Evolutionary conservation across 2,797 vertebrate genomes (phyloP), one percentile per base, ranked within the genome.

Genomic region (Periparus ater): DNA sequence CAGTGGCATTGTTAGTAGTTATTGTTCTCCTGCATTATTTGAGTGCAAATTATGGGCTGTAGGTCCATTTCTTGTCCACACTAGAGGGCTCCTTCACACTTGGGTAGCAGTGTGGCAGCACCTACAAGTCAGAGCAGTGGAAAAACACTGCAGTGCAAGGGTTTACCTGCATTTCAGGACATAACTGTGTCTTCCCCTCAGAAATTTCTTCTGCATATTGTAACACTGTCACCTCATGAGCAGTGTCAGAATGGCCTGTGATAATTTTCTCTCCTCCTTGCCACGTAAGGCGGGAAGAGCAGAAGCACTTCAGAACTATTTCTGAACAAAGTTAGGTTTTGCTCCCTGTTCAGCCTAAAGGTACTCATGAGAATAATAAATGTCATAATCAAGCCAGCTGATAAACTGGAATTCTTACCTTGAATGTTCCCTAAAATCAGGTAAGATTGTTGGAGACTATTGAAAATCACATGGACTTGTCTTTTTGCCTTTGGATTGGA

Each of bases 1-100:
- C 84, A 57, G 42, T 10, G 34, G 22, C 62, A 21, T 17, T 42
- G 26, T 7, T 38, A 2, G 2, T 5, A 13, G 57, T 29, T 2
- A 9, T n/a, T 48, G 84, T 38, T 84, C 47, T 71, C 40, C 14
- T 50, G 27, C 6, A 3, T n/a, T 47, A 26, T 36, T 85, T 73
- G 10, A 36, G 36, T 60, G 40, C 9, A 74, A 73, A 85, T 47
- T 15, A 40, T 17, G 72, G 75, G 23, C 2, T 3, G n/a, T 34
- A 16, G 20, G 60, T 83, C 77, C 68, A 42, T 89, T 91, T 58
- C 36, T 63, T 70, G 51, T 55, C 88, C 80, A 91, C 96, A 93
- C 96, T 96, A 96, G 93, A 91, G 95, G 95, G 93, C 93, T 88
- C 95, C 90, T 96, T 75, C 85, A 66, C 75, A 20, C 91, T 85